Base-by-base conservation (phyloP, 2,888 invertebrate species). In the Eumerus sabulonum region DNA sequence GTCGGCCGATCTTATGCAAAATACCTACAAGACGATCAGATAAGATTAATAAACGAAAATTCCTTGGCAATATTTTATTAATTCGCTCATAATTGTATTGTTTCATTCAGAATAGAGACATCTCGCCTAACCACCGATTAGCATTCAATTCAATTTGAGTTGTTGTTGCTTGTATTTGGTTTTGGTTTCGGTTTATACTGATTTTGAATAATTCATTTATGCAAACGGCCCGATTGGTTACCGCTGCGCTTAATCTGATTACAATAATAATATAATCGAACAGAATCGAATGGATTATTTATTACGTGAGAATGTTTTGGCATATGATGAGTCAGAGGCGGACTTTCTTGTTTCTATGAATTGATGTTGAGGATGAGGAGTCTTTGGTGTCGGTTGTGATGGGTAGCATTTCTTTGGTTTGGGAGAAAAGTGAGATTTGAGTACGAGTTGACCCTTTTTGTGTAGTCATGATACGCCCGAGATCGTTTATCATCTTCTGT, bases 151-250 rank as follows among this genome's bases (percentile, higher is more conserved):
- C 7, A 2, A n/a, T 56, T 76, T 50, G 27, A 13, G 11, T 9
- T n/a, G n/a, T n/a, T n/a, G n/a, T 11, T 3, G 3, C 12, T 40
- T 53, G 12, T 53, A 13, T 45, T 9, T 40, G 40, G 3, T 40
- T 40, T 40, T 7, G 1, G 17, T 0, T 53, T 9, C n/a, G n/a
- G n/a, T n/a, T 9, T 4, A 5, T 12, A 18, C 5, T 13, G 11
- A 72, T 7, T 27, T 27, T 77, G 54, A 67, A 73, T 77, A 42
- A 77, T 77, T 77, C 77, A 77, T 77, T 68, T 72, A 77, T 77
- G 47, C 45, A 51, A 62, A 76, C 62, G 72, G 51, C 62, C 62
- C 60, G 60, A 51, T 71, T 54, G 56, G 19, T 72, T 51, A 62
- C 53, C 67, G 66, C 62, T 67, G 54, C 62, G 57, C 53, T 77